Evolutionary conservation across 2,888 invertebrate genomes (phyloP).

Genomic region (Caenorhabditis sp.): DNA sequence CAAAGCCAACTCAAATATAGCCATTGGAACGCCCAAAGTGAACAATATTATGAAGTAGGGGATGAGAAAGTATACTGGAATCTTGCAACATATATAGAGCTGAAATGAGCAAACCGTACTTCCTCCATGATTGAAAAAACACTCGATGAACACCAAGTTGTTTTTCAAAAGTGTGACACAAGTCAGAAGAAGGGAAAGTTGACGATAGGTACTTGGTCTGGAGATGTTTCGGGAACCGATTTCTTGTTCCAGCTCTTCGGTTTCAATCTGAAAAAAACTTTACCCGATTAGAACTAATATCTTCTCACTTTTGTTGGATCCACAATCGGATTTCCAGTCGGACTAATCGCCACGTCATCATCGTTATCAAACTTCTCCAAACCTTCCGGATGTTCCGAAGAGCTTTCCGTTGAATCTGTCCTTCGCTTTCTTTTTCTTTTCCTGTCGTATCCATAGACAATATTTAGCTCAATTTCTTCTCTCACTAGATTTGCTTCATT

Average conservation of each 20-base stretch:
- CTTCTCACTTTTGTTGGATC: conserved; percentile 42
- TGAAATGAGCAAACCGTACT: conserved; percentile 9
- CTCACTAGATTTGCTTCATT: conserved; percentile 20
- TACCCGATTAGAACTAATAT: neutral
- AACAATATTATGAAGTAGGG: conserved; percentile 53
- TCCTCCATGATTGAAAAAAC: conserved; percentile 58
- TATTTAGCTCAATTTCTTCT: conserved; percentile 44
- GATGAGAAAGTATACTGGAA: conserved; percentile 46
- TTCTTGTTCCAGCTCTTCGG: conserved; percentile 56
- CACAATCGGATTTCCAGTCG: conserved; percentile 21
- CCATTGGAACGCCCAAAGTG: conserved; percentile 57
- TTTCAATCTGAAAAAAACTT: conserved; percentile 47
- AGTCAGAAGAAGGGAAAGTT: conserved; percentile 38
- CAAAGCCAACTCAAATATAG: conserved; percentile 54
- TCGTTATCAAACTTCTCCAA: conserved; percentile 56
- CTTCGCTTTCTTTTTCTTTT: conserved; percentile 29
- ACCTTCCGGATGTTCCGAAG: conserved; percentile 31
- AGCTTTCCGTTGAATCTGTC: conserved; percentile 51
- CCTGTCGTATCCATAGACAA: conserved; percentile 52
- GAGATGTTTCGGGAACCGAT: conserved; percentile 49
- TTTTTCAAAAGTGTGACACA: conserved; percentile 51
- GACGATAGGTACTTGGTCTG: conserved; percentile 43
- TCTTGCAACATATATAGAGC: too few species aligned
- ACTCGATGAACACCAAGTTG: conserved; percentile 59
- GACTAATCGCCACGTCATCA: conserved; percentile 42